These are phyloP conservation scores for Dryadula phaetusa DNA, from an alignment of 2,888 invertebrate genomes.

Conservation along the genomic window DNA sequence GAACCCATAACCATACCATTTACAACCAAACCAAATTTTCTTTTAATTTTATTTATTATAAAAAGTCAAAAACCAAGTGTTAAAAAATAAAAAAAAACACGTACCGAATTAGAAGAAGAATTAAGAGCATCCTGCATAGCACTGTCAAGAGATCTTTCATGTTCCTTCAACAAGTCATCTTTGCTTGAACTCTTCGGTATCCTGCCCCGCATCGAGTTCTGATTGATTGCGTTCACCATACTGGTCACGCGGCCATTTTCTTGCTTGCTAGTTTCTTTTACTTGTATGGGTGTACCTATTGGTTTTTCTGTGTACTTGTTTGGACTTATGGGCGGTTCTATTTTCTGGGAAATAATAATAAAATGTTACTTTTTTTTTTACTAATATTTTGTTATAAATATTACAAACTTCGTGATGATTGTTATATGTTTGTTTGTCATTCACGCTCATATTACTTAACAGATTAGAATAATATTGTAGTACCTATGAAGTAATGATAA, in stretches of 20 bases:
- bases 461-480: no score
- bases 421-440: no score
- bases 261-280: slow-evolving; percentile 52
- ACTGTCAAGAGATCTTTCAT: slow-evolving; percentile 57
- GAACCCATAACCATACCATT: no score
- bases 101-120: slow-evolving; percentile 76
- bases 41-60: no score
- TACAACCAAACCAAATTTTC: no score
- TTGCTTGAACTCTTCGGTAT: slow-evolving; percentile 78
- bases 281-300: slow-evolving; percentile 59
- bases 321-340: slow-evolving; percentile 78
- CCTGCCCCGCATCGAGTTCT: slow-evolving; percentile 67
- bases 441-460: no score
- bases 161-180: slow-evolving; percentile 73
- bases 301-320: slow-evolving; percentile 74
- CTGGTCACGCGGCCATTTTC: slow-evolving; percentile 78
- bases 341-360: slow-evolving; percentile 61
- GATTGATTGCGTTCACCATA: slow-evolving; percentile 77
- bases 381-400: no score
- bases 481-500: no score
- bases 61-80: not conserved
- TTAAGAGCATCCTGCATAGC: slow-evolving; percentile 74
- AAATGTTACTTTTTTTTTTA: not conserved
- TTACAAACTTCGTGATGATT: no score
- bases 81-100: slow-evolving; percentile 44